Conservation (phyloP, 2,797 vertebrate species). For the Hybognathus amarus region DNA sequence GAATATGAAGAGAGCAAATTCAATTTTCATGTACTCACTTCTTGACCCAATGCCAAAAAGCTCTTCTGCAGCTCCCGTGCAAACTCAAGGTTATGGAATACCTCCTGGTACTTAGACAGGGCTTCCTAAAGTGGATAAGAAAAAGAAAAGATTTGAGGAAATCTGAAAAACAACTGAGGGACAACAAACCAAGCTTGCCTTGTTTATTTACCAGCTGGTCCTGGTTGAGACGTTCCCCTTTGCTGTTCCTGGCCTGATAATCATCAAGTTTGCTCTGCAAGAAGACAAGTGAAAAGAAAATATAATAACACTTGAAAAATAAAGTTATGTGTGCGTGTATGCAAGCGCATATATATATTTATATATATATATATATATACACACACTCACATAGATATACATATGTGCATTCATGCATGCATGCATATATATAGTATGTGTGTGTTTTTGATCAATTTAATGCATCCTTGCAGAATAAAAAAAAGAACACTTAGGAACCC, state of each 20-base stretch:
- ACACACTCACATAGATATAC: no score
- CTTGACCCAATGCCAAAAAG: slow-evolving; percentile 92
- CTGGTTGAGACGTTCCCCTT: slow-evolving; percentile 94
- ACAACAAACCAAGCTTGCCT: neutral
- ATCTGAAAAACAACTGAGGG: neutral
- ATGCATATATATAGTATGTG: no score
- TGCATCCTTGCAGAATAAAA: neutral
- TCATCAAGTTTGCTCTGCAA: slow-evolving; percentile 93
- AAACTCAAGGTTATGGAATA: slow-evolving; percentile 95
- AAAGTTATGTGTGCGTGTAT: neutral
- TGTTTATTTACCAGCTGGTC: slow-evolving; percentile 89
- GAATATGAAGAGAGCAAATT: neutral
- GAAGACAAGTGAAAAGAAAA: slow-evolving; percentile 46
- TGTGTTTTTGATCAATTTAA: no score
- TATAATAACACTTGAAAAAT: neutral
- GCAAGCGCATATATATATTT: no score
- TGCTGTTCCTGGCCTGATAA: slow-evolving; percentile 93
- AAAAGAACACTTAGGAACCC: neutral
- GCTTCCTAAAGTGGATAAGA: slow-evolving; percentile 83
- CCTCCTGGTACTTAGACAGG: slow-evolving; percentile 92
- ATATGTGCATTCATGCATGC: no score
- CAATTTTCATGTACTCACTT: slow-evolving; percentile 80
- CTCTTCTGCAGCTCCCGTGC: slow-evolving; percentile 94
- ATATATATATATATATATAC: no score
- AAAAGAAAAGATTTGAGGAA: neutral